Evolutionary conservation across 2,888 invertebrate genomes (phyloP), one percentile per base, ranked within the genome.

Genomic region (Adineta ricciae): DNA sequence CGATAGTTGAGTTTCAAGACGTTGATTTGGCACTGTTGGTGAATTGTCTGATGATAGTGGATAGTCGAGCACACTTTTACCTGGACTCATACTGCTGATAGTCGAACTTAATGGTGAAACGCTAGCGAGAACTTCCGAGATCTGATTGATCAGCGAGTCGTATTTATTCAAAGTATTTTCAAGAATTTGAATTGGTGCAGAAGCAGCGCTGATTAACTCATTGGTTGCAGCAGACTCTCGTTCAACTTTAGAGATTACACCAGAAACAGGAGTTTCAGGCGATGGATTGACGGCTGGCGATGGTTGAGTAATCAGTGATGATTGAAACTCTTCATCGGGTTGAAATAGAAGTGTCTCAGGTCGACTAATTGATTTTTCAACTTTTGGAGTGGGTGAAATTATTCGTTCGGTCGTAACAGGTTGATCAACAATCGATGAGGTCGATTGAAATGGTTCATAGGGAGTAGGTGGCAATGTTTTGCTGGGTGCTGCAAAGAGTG

Each of bases 41-140:
- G 78, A 78, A 19, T 41, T 41, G 19, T 78, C 78, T 0, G 78
- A 78, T n/a, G 78, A 78, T 41, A 41, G 7, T 41, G 38, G 11
- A n/a, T 78, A 78, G n/a, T 78, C 78, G 1, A 41, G 78, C n/a
- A 78, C 38, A 78, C 41, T 78, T 78, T 78, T 78, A 24, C 41
- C 78, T 41, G 78, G 78, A 41, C 78, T 78, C 41, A 78, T 41
- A 19, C 78, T 78, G n/a, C 78, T 78, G 1, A 78, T 1, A 41
- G 78, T 78, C 24, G 78, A 78, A 78, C 24, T 78, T 21, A 78
- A n/a, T n/a, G 78, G 78, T 41, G 78, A 78, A 4, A 78, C 78
- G 41, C 78, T 78, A 14, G 78, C 78, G 14, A 78, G 78, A 41
- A 78, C 41, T 7, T 38, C 41, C 14, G 41, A 41, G n/a, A 78